These are phyloP conservation scores for Hoplostethus mediterraneus DNA, from an alignment of 2,797 vertebrate species.

Conservation along the genomic window DNA sequence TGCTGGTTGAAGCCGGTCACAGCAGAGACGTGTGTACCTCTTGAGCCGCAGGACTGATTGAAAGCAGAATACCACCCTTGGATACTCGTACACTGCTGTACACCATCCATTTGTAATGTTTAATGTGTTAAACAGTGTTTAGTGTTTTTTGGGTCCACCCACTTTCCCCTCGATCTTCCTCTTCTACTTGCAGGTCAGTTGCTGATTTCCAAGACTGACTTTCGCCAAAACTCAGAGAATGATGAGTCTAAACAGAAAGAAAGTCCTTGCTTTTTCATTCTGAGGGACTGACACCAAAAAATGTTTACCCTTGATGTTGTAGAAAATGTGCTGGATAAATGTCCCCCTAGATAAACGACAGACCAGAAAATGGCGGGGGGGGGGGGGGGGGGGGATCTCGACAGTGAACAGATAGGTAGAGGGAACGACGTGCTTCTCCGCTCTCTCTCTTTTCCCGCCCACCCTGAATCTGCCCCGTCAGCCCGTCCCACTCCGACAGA, in stretches of 20 bases:
- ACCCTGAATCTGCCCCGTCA: background rate
- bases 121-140: no score
- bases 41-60: constrained; percentile 23
- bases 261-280: no score
- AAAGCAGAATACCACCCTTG: background rate
- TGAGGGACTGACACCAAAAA: no score
- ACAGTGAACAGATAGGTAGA: background rate
- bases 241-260: no score
- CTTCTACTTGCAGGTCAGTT: background rate
- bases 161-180: background rate
- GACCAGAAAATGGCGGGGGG: background rate
- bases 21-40: background rate
- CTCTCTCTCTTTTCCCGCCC: background rate
- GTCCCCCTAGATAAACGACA: background rate
- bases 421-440: background rate
- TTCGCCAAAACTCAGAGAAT: no score
- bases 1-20: constrained; percentile 63
- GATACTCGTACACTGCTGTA: background rate
- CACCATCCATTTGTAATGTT: no score
- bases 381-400: no score
- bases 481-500: background rate
- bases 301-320: no score
- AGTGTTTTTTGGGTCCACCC: background rate
- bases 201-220: background rate
- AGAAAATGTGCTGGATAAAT: background rate